A percentile compares a stretch with the other conserved stretches of the same genome.
Evolutionary conservation across 2,888 invertebrate species (phyloP).

Genomic region (Crepidodera aurea): DNA sequence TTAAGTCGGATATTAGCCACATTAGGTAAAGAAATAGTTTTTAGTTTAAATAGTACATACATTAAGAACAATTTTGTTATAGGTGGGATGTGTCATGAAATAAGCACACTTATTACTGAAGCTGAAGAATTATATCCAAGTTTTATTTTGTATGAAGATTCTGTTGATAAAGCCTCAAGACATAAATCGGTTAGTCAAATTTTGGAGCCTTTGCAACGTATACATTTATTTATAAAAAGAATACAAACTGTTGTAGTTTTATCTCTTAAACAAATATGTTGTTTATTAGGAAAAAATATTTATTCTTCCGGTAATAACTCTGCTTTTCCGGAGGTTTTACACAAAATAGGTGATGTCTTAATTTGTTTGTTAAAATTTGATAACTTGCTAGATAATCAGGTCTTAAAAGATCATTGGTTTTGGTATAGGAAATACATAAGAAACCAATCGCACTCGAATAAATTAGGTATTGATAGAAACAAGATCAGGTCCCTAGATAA

Average conservation of each 20-base stretch:
- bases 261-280: conserved; percentile 78
- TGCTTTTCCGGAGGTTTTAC: conserved; percentile 60
- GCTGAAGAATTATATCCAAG: conserved; percentile 71
- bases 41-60: neutral
- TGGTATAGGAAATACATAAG: conserved; percentile 79
- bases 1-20: conserved; percentile 82
- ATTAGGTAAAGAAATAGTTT: conserved; percentile 60
- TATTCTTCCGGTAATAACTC: conserved; percentile 51
- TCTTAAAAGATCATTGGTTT: conserved; percentile 75
- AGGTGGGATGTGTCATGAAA: conserved; percentile 79
- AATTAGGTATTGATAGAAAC: conserved; percentile 67
- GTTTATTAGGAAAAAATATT: conserved; percentile 67
- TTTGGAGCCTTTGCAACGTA: conserved; percentile 69
- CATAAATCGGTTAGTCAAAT: conserved; percentile 63
- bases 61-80: neutral
- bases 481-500: conserved; percentile 74
- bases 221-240: conserved; percentile 74
- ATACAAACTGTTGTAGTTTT: conserved; percentile 76
- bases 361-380: conserved; percentile 75
- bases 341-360: conserved; percentile 72
- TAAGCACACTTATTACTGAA: conserved; percentile 72
- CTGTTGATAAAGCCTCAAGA: conserved; percentile 49
- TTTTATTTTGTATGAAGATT: conserved; percentile 75
- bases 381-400: conserved; percentile 67
- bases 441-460: conserved; percentile 71